Evolutionary conservation across 1,140 invertebrate genomes (phyloP).

Genomic region (Plodia interpunctella): DNA sequence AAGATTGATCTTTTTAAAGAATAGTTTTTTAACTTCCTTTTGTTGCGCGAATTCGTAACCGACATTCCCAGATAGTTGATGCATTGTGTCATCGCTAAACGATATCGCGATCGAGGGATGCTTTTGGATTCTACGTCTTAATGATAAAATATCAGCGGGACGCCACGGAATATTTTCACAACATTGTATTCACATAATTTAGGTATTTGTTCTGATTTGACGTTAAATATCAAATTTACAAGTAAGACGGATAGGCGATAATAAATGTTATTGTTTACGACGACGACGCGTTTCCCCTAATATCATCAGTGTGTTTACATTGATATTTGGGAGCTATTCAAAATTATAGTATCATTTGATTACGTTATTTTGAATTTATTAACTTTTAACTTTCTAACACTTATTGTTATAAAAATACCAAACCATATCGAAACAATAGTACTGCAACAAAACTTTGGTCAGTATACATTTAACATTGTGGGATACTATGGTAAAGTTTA

Average conservation of each 20-base stretch:
- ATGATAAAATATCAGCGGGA: constrained; percentile 71
- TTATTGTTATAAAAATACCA: neutral
- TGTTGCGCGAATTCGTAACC: constrained; percentile 60
- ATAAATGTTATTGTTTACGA: neutral
- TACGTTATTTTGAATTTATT: too few relatives aligned
- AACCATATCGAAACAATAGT: neutral
- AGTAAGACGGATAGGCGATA: constrained; percentile 27
- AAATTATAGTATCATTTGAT: too few relatives aligned
- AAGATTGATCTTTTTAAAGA: constrained; percentile 53
- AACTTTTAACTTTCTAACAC: too few relatives aligned
- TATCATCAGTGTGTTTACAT: too few relatives aligned
- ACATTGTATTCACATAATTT: constrained; percentile 55
- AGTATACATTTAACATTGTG: neutral
- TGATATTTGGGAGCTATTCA: too few relatives aligned
- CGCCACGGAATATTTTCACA: constrained; percentile 58
- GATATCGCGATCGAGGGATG: constrained; percentile 45
- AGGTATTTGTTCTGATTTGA: constrained; percentile 37
- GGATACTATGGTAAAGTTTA: neutral
- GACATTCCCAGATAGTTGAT: constrained; percentile 68
- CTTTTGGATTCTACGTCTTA: constrained; percentile 56
- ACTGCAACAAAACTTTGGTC: neutral
- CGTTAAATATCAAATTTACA: constrained; percentile 37
- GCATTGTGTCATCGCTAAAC: constrained; percentile 61
- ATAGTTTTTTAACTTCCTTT: constrained; percentile 68
- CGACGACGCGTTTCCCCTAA: too few relatives aligned